A percentile compares a stretch with the other conserved stretches of the same genome.
Evolutionary conservation across 2,888 invertebrate species (phyloP).

Genomic region (Cerceris rybyensis): DNA sequence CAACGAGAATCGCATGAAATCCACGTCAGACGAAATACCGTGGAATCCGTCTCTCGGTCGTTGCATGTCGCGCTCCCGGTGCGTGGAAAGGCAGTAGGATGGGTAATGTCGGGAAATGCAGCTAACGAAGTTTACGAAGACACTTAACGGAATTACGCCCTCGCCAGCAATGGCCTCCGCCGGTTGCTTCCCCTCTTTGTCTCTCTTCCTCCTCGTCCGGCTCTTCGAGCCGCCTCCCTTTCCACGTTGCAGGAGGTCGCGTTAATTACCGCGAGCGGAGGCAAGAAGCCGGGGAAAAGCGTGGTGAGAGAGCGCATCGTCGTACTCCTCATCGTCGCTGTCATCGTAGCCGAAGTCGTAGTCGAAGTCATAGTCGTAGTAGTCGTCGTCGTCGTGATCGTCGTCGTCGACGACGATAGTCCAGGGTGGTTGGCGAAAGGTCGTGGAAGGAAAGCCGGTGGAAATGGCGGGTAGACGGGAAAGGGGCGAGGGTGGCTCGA

Average conservation of each 20-base stretch:
- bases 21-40: neutral
- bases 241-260: slow-evolving; percentile 65
- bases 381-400: slow-evolving; percentile 21
- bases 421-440: slow-evolving; percentile 50
- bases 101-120: slow-evolving; percentile 74
- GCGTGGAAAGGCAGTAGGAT: slow-evolving; percentile 55
- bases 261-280: slow-evolving; percentile 68
- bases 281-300: slow-evolving; percentile 67
- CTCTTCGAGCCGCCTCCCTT: slow-evolving; percentile 29
- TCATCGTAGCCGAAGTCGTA: slow-evolving; percentile 43
- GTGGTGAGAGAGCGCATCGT: slow-evolving; percentile 59
- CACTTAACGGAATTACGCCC: slow-evolving; percentile 76
- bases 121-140: slow-evolving; percentile 79
- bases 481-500: slow-evolving; percentile 23
- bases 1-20: neutral
- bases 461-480: slow-evolving; percentile 22
- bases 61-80: slow-evolving; percentile 20
- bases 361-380: neutral
- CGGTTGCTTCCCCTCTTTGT: slow-evolving; percentile 20
- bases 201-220: slow-evolving; percentile 7
- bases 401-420: slow-evolving; percentile 34
- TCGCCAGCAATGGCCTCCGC: slow-evolving; percentile 64
- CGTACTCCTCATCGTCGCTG: slow-evolving; percentile 9
- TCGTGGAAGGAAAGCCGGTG: slow-evolving; percentile 58
- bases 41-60: slow-evolving; percentile 1